Percentiles rank a stretch among this genome's conserved stretches.
Conservation (phyloP, 2,113 vertebrate genomes). For the Brevimyrus niger region DNA sequence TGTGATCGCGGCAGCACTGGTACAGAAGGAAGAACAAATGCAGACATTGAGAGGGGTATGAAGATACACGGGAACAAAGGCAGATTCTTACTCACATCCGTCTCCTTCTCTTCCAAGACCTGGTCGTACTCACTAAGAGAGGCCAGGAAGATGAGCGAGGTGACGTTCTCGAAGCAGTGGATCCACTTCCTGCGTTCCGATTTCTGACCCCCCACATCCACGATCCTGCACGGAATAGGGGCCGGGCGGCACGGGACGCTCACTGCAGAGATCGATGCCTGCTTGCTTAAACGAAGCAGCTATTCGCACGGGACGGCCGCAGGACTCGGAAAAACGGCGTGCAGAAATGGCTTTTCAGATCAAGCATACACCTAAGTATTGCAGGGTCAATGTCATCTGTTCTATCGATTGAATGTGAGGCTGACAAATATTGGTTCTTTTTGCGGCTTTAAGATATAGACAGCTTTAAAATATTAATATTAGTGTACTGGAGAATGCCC, state of each 20-base stretch:
- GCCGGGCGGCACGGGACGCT: background rate
- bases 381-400: background rate
- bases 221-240: slow-evolving; percentile 60
- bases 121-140: slow-evolving; percentile 87
- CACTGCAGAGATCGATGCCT: background rate
- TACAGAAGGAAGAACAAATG: background rate
- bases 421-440: background rate
- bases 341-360: background rate
- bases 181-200: slow-evolving; percentile 87
- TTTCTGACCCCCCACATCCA: slow-evolving; percentile 83
- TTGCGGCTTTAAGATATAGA: background rate
- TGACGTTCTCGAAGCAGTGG: slow-evolving; percentile 83
- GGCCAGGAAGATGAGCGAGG: slow-evolving; percentile 81
- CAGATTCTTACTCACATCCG: slow-evolving; percentile 64
- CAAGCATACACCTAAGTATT: background rate
- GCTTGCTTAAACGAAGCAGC: background rate
- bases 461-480: background rate
- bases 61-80: background rate
- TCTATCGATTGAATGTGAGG: background rate
- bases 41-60: background rate
- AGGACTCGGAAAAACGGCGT: background rate
- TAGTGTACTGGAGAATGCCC: background rate
- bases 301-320: background rate
- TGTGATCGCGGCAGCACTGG: background rate
- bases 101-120: slow-evolving; percentile 72